These are phyloP conservation scores for Allygus modestus DNA, from an alignment of 2,888 invertebrate genomes.

Conservation along the genomic window DNA sequence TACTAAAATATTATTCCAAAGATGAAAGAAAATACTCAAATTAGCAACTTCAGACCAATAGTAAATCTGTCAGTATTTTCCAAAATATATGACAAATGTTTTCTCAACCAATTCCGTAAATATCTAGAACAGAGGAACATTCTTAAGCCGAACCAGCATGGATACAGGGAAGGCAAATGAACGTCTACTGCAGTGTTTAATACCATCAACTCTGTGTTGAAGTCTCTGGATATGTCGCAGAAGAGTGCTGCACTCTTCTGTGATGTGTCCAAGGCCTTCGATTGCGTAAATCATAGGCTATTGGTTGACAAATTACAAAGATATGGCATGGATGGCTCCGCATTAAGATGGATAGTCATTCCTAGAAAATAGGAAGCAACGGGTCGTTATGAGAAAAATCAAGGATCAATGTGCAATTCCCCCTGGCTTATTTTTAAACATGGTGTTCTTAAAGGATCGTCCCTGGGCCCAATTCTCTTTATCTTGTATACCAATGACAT, in stretches of 20 bases:
- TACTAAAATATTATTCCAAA: background rate
- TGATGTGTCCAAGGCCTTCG: conserved; percentile 14
- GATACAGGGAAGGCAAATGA: background rate
- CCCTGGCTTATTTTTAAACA: background rate
- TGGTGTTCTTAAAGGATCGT: background rate
- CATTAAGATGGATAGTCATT: background rate
- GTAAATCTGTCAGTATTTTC: background rate
- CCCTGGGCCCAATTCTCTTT: background rate
- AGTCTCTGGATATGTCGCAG: conserved; percentile 4
- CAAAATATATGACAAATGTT: conserved; percentile 20
- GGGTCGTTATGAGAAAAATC: background rate
- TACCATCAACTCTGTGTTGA: background rate
- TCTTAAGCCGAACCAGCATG: background rate
- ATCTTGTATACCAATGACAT: conserved; percentile 13
- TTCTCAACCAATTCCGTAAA: background rate
- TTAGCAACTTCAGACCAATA: conserved; percentile 7
- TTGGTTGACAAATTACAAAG: conserved; percentile 24
- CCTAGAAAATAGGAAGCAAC: background rate
- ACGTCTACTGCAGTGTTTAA: background rate
- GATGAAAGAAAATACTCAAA: background rate
- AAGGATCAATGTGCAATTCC: background rate
- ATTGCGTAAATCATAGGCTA: background rate
- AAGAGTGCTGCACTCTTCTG: conserved; percentile 36
- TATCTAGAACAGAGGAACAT: background rate
- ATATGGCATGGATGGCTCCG: background rate